Conservation (phyloP, 37 sponge, comb jelly and placozoan genomes). For the Beroe ovata region DNA sequence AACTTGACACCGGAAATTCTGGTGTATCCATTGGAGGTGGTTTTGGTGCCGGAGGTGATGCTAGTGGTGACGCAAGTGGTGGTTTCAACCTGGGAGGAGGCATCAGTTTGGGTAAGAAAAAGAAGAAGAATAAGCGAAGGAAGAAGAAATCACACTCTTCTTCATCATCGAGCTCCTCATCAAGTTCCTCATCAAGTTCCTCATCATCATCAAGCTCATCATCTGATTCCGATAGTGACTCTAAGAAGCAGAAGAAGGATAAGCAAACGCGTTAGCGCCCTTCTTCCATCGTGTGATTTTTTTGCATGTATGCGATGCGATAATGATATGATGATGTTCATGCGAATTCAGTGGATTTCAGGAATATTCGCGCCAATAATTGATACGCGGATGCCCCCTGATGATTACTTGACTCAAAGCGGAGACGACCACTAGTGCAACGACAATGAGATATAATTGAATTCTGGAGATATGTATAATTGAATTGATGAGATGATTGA, state of each 20-base stretch:
- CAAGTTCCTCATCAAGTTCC: background rate
- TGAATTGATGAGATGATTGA: too few relatives aligned
- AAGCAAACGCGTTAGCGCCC: too few relatives aligned
- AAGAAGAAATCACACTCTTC: background rate
- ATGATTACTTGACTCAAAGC: too few relatives aligned
- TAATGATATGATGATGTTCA: too few relatives aligned
- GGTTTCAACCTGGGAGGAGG: slow-evolving; percentile 16
- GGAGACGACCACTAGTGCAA: too few relatives aligned
- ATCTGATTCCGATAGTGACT: background rate
- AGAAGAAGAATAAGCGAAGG: slow-evolving; percentile 57
- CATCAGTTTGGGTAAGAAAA: background rate
- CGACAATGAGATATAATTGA: too few relatives aligned
- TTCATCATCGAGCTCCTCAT: background rate
- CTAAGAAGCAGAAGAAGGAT: slow-evolving; percentile 20
- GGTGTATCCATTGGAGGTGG: background rate
- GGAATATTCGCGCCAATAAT: too few relatives aligned
- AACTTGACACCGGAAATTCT: background rate
- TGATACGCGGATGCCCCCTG: too few relatives aligned
- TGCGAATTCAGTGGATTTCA: too few relatives aligned
- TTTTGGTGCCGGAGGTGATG: background rate
- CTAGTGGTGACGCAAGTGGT: background rate
- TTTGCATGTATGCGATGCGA: background rate
- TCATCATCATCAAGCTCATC: background rate
- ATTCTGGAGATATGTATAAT: too few relatives aligned
- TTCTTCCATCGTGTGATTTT: background rate